Percentiles rank a stretch among this genome's conserved stretches.
Evolutionary conservation across 2,113 vertebrate species (phyloP).

Genomic region (Rissa tridactyla): DNA sequence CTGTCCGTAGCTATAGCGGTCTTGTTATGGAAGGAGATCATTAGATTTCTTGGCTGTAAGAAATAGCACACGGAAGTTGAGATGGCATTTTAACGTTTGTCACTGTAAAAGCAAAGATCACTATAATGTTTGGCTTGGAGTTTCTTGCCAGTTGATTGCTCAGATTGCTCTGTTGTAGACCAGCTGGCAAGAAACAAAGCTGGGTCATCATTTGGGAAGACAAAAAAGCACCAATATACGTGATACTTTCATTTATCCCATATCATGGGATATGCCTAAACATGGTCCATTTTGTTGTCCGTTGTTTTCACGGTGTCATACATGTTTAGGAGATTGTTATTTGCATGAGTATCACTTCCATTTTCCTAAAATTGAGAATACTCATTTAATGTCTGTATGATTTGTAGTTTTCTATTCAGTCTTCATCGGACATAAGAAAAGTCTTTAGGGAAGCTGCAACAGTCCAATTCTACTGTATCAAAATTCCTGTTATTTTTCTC

Average conservation of each 20-base stretch:
- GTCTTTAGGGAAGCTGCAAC: not conserved
- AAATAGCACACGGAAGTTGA: not conserved
- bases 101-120: not conserved
- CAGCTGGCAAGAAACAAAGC: not conserved
- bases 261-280: not conserved
- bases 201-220: not conserved
- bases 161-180: not conserved
- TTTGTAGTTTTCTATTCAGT: not conserved
- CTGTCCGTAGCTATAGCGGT: not conserved
- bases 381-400: not conserved
- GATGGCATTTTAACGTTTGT: constrained; percentile 23
- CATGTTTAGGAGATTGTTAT: not conserved
- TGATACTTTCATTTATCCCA: not conserved
- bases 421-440: not conserved
- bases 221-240: not conserved
- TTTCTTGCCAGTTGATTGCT: not conserved
- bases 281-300: not conserved
- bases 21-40: not conserved
- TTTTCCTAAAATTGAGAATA: not conserved
- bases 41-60: constrained; percentile 8
- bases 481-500: not conserved
- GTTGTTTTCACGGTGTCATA: not conserved
- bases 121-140: not conserved
- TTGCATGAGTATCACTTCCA: not conserved
- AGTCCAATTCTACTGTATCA: not conserved